Percentiles rank a stretch among this genome's conserved stretches.
These are phyloP conservation scores for Periplaneta americana DNA, from an alignment of 1,140 invertebrate species.

Conservation along the genomic window DNA sequence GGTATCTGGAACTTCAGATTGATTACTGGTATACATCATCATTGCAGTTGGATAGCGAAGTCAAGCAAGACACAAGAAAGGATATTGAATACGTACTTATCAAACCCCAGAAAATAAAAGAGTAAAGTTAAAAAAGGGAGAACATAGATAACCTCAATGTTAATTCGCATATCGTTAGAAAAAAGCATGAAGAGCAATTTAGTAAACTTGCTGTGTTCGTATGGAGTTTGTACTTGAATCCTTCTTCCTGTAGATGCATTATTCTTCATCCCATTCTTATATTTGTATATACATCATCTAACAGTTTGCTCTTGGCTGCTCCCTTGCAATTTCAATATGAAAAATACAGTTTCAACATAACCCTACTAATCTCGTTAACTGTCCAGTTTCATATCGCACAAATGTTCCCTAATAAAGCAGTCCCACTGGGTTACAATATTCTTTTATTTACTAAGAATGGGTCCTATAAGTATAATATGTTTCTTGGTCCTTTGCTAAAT, in stretches of 20 bases:
- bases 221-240: too few species aligned
- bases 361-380: background rate
- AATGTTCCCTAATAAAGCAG: background rate
- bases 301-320: background rate
- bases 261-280: background rate
- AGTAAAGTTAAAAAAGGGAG: too few species aligned
- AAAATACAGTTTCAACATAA: background rate
- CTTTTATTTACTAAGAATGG: background rate
- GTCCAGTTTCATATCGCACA: background rate
- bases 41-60: too few species aligned
- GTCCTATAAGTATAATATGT: constrained; percentile 7
- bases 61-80: too few species aligned
- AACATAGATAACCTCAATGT: too few species aligned
- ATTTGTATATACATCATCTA: background rate
- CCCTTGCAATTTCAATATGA: background rate
- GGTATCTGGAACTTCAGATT: too few species aligned
- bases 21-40: too few species aligned
- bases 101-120: too few species aligned
- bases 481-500: constrained; percentile 37
- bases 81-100: too few species aligned
- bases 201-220: too few species aligned
- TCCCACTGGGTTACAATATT: background rate
- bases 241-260: background rate
- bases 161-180: too few species aligned
- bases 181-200: too few species aligned